Evolutionary conservation across 2,113 vertebrate genomes (phyloP), one percentile per base, ranked within the genome.

Genomic region (Barnardius zonarius): DNA sequence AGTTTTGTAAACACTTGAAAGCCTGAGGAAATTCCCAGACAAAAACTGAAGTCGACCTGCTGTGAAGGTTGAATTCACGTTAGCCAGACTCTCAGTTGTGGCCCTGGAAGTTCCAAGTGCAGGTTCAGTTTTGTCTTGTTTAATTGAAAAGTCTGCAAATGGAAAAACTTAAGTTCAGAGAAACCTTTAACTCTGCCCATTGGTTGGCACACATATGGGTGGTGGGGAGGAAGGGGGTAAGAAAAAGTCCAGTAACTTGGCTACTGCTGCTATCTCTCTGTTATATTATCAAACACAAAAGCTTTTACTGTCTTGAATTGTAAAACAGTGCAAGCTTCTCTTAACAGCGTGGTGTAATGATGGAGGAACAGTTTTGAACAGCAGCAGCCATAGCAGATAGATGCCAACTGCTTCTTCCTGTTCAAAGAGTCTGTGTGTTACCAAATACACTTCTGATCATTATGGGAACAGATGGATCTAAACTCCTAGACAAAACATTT

Each of bases 401-500:
- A 75, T 90, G 69, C 93, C 90, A 86, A 88, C 91, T 92, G 91
- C 94, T 87, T 91, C 88, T 91, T 84, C 77, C 88, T 89, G 18
- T 77, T 94, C 81, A 69, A 49, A 88, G 92, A 83, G 37, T 76
- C 69, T 88, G 37, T 83, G 55, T 91, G 80, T 93, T 74, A 79
- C 54, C 95, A 84, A 62, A 89, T 84, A 49, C 3, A 0, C 72
- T 88, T 92, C 77, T 80, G 80, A 89, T 86, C 62, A 23, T 76
- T 62, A 49, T 51, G 80, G 66, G 89, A 95, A 95, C 90, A 95
- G 91, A 93, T 89, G 83, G 88, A 87, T 70, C 63, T 78, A 80
- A 73, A 83, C 37, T 25, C 77, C 48, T 55, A 93, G 95, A 88
- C 81, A 93, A 95, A 96, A 94, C 63, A 78, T 91, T 95, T 92